These are phyloP conservation scores for Romanogobio albipinnatus DNA, from an alignment of 2,113 vertebrate species.

Conservation along the genomic window DNA sequence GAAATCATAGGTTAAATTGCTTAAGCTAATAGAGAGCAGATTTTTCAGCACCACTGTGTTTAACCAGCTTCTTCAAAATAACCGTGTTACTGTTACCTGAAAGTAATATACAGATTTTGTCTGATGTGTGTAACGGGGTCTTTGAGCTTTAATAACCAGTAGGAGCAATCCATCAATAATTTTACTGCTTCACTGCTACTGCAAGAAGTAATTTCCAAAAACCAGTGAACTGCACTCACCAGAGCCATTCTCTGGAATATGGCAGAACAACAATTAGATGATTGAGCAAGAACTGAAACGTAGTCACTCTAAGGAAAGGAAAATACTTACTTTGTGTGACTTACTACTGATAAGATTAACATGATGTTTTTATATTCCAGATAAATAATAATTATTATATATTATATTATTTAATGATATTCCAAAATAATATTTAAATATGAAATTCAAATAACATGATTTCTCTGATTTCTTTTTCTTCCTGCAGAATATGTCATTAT, in stretches of 20 bases:
- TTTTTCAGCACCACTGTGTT: background rate
- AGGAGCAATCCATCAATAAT: slow-evolving; percentile 17
- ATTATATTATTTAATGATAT: too few relatives aligned
- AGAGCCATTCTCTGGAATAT: slow-evolving; percentile 10
- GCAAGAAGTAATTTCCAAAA: slow-evolving; percentile 14
- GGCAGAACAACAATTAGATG: background rate
- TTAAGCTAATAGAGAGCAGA: background rate
- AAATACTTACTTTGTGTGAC: background rate
- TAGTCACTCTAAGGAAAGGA: background rate
- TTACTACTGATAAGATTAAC: background rate
- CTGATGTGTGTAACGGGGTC: background rate
- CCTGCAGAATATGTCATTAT: too few relatives aligned
- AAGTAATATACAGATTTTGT: background rate
- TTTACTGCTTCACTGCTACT: slow-evolving; percentile 2
- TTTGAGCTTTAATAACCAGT: slow-evolving; percentile 2
- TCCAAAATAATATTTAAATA: too few relatives aligned
- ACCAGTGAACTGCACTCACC: slow-evolving; percentile 1
- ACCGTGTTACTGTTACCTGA: background rate
- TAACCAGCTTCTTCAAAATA: background rate
- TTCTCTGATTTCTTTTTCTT: too few relatives aligned
- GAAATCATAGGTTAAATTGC: background rate
- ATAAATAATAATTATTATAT: too few relatives aligned
- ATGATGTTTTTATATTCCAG: too few relatives aligned
- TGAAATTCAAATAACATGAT: too few relatives aligned
- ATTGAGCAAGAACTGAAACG: background rate